Percentiles rank a stretch among this genome's conserved stretches.
These are phyloP conservation scores for Fulica atra DNA, from an alignment of 2,113 vertebrate genomes.

Conservation along the genomic window DNA sequence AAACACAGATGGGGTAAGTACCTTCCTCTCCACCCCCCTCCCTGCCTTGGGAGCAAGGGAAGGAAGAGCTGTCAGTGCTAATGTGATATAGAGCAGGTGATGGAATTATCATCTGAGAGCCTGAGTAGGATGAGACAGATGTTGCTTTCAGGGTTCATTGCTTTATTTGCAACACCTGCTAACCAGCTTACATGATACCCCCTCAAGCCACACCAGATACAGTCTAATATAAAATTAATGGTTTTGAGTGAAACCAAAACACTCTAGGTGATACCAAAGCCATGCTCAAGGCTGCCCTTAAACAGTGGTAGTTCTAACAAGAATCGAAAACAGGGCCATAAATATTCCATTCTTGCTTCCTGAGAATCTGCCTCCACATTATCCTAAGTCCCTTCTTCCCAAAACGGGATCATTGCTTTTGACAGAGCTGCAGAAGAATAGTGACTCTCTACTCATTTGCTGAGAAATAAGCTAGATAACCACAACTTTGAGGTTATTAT, in stretches of 20 bases:
- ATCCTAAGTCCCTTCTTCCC: background rate
- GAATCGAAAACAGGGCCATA: background rate
- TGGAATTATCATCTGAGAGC: slow-evolving; percentile 8
- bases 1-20: background rate
- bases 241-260: background rate
- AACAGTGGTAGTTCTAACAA: background rate
- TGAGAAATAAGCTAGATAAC: background rate
- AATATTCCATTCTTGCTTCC: background rate
- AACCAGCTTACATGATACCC: background rate
- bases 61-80: background rate
- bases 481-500: background rate
- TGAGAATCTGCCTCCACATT: background rate
- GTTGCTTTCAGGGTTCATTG: background rate
- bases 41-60: background rate
- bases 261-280: background rate
- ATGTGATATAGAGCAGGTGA: background rate
- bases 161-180: background rate
- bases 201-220: background rate
- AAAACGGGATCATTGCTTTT: background rate
- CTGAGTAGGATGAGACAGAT: slow-evolving; percentile 9
- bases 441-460: background rate
- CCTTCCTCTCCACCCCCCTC: background rate
- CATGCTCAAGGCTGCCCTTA: background rate
- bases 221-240: background rate
- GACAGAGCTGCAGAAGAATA: background rate